Conservation (phyloP, 2,888 invertebrate genomes). For the Tipula helvola region DNA sequence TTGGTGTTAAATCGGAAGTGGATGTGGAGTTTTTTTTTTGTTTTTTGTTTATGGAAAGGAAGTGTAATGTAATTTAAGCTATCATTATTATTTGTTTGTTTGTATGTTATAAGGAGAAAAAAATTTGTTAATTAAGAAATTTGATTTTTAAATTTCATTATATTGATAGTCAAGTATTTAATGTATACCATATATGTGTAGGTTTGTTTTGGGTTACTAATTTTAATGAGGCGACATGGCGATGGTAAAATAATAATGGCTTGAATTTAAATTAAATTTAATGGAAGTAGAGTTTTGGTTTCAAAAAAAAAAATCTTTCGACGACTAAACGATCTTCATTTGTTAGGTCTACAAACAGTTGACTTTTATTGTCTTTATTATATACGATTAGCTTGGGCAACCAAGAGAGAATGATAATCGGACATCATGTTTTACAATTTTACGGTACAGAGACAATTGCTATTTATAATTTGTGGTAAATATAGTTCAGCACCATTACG, state of each 20-base stretch:
- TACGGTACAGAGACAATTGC: too few relatives aligned
- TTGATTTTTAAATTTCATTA: background rate
- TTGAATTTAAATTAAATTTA: background rate
- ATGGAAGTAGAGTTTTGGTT: background rate
- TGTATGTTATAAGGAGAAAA: background rate
- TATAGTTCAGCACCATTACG: too few relatives aligned
- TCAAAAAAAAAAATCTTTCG: background rate
- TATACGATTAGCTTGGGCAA: too few relatives aligned
- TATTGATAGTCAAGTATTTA: background rate
- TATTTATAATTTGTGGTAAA: too few relatives aligned
- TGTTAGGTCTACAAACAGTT: background rate
- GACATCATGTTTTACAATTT: too few relatives aligned
- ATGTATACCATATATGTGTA: background rate
- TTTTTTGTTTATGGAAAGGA: background rate
- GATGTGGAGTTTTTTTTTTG: background rate
- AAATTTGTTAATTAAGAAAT: background rate
- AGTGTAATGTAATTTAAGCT: background rate
- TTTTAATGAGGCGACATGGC: background rate
- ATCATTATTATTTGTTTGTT: background rate
- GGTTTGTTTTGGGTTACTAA: background rate
- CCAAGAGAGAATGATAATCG: too few relatives aligned
- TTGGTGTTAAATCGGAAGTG: background rate
- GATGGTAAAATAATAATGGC: background rate
- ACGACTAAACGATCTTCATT: background rate
- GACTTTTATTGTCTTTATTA: too few relatives aligned